Evolutionary conservation across 2,888 invertebrate genomes (phyloP).

Genomic region (Flexamia atlantica): DNA sequence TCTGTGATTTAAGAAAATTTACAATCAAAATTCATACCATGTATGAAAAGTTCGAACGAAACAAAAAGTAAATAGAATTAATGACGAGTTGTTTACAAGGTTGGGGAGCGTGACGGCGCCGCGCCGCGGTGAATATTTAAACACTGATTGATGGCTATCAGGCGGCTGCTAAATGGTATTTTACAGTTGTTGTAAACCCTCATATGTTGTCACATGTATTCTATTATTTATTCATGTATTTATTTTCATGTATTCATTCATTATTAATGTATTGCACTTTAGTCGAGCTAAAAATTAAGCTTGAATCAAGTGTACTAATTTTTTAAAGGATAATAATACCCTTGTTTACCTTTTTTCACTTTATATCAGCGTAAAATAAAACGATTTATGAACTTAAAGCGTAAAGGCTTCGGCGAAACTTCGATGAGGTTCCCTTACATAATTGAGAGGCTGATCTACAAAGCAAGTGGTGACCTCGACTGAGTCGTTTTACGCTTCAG

Average conservation of each 20-base stretch:
- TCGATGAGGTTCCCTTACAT: neutral
- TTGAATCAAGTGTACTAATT: no score
- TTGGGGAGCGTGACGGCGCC: neutral
- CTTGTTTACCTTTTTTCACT: no score
- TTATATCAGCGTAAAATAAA: no score
- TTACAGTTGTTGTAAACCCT: conserved; percentile 28
- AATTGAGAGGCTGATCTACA: conserved; percentile 28
- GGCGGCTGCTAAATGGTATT: conserved; percentile 27
- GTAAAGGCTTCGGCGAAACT: neutral
- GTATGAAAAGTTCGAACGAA: no score
- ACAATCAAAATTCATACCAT: no score
- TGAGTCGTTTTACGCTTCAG: neutral
- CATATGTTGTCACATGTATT: neutral
- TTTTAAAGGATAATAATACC: no score
- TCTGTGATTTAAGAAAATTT: no score
- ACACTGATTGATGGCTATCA: conserved; percentile 29
- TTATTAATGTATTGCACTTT: no score
- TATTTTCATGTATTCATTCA: neutral
- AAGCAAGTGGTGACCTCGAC: neutral
- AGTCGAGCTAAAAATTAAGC: no score
- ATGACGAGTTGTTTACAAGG: neutral
- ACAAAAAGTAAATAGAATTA: conserved; percentile 13
- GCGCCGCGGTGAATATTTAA: conserved; percentile 14
- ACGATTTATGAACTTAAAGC: neutral
- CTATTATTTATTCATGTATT: no score